Conservation (phyloP, 2,888 invertebrate genomes). For the Alitta virens region DNA sequence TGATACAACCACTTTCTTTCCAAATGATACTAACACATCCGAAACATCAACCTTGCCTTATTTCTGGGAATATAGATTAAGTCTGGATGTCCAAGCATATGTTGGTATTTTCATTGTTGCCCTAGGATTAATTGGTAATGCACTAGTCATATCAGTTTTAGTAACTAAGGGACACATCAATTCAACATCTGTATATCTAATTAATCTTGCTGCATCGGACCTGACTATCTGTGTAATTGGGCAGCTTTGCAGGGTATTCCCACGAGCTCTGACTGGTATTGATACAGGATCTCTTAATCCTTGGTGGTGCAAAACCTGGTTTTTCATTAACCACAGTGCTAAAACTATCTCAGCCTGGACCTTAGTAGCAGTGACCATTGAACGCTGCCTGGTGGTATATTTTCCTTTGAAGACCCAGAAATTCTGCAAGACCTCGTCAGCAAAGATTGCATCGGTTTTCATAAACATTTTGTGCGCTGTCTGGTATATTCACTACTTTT, state of each 20-base stretch:
- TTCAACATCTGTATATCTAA: constrained; percentile 11
- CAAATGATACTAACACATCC: no score
- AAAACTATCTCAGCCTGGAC: constrained; percentile 19
- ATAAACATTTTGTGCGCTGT: not conserved
- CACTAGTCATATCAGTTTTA: constrained; percentile 4
- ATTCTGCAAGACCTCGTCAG: constrained; percentile 8
- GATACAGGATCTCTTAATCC: constrained; percentile 5
- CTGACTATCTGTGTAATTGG: constrained; percentile 9
- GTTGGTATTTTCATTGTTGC: constrained; percentile 7
- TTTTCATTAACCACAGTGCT: constrained; percentile 16
- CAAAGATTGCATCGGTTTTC: constrained; percentile 1
- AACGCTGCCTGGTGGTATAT: constrained; percentile 7
- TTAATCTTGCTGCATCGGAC: constrained; percentile 13
- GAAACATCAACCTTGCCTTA: no score
- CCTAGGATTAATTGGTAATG: constrained; percentile 13
- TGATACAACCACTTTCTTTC: no score
- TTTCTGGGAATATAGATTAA: constrained; percentile 14
- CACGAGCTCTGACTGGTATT: constrained; percentile 5
- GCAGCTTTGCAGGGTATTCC: constrained; percentile 12
- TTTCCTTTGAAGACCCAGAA: constrained; percentile 7
- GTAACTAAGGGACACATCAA: constrained; percentile 1
- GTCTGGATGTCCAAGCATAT: constrained; percentile 13
- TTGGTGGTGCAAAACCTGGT: constrained; percentile 13
- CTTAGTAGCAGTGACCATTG: constrained; percentile 15
- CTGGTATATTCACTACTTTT: not conserved